A percentile compares a stretch with the other conserved stretches of the same genome.
phyloP scores from a whole-genome alignment of 1,140 invertebrate genomes.

The Dysdera silvatica region DNA sequence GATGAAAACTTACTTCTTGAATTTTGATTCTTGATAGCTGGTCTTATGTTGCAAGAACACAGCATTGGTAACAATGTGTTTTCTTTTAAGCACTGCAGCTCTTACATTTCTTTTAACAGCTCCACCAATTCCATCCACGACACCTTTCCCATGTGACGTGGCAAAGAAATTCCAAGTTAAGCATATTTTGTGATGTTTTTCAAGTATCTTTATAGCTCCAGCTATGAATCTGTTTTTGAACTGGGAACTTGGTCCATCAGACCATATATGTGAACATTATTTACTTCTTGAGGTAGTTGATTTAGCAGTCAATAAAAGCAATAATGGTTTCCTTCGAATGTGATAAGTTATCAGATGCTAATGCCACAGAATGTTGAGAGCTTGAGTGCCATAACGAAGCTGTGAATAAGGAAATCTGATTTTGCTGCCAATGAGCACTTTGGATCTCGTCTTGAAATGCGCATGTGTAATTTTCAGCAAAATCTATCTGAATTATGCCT shows the following conservation, averaged over 20 bases:
- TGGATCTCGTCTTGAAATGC: slow-evolving; percentile 2
- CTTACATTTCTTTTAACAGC: too few species aligned
- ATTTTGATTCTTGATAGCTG: too few species aligned
- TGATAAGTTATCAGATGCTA: not conserved
- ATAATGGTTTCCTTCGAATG: not conserved
- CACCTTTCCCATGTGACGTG: too few species aligned
- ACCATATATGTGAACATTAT: not conserved
- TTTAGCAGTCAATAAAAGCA: not conserved
- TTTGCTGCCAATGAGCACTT: not conserved
- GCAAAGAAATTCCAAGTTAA: too few species aligned
- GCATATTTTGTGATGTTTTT: too few species aligned
- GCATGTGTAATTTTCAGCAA: not conserved
- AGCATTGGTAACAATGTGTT: too few species aligned
- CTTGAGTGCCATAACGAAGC: not conserved
- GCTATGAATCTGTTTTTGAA: slow-evolving; percentile 5
- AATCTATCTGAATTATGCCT: too few species aligned
- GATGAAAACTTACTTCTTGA: too few species aligned
- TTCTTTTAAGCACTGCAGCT: too few species aligned
- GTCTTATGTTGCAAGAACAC: too few species aligned
- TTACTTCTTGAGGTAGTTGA: not conserved
- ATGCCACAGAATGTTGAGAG: not conserved
- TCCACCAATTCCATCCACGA: too few species aligned
- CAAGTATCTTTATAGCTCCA: too few species aligned
- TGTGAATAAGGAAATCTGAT: not conserved
- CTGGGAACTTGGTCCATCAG: not conserved